These are phyloP conservation scores for Gopherus flavomarginatus DNA, from an alignment of 2,113 vertebrate genomes.

Conservation along the genomic window DNA sequence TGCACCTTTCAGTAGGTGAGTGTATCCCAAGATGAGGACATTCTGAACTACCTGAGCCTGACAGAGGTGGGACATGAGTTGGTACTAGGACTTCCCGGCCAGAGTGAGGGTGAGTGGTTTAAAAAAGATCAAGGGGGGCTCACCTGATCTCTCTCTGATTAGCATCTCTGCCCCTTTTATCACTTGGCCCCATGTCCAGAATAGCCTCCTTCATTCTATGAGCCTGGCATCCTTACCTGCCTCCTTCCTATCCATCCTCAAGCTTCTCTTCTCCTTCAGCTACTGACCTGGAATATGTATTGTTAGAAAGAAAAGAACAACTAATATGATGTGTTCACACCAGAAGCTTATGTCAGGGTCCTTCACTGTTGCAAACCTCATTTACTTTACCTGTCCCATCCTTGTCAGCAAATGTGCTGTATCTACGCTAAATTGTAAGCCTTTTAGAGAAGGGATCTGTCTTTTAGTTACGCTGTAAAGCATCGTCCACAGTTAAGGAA, in stretches of 20 bases:
- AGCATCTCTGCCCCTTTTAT: background rate
- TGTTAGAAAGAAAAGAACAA: background rate
- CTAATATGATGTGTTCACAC: background rate
- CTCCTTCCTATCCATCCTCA: background rate
- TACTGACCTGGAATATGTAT: background rate
- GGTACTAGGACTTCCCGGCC: conserved; percentile 41
- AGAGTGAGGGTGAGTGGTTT: conserved; percentile 20
- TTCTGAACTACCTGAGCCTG: conserved; percentile 58
- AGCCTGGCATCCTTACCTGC: background rate
- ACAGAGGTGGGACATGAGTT: conserved; percentile 44
- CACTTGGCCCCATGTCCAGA: background rate
- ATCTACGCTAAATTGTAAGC: background rate
- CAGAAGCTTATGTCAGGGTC: background rate
- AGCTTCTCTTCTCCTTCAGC: background rate
- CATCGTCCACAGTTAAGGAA: background rate
- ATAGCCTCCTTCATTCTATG: background rate
- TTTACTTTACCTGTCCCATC: background rate
- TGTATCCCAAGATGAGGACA: conserved; percentile 75
- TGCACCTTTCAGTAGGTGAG: conserved; percentile 73
- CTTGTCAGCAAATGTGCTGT: background rate
- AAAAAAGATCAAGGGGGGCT: conserved; percentile 21
- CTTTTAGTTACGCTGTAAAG: background rate
- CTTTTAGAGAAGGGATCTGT: background rate
- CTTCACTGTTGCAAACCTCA: background rate
- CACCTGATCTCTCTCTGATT: background rate